These are phyloP conservation scores for Hippocampus barbouri DNA, from an alignment of 2,113 vertebrate genomes.

Conservation along the genomic window DNA sequence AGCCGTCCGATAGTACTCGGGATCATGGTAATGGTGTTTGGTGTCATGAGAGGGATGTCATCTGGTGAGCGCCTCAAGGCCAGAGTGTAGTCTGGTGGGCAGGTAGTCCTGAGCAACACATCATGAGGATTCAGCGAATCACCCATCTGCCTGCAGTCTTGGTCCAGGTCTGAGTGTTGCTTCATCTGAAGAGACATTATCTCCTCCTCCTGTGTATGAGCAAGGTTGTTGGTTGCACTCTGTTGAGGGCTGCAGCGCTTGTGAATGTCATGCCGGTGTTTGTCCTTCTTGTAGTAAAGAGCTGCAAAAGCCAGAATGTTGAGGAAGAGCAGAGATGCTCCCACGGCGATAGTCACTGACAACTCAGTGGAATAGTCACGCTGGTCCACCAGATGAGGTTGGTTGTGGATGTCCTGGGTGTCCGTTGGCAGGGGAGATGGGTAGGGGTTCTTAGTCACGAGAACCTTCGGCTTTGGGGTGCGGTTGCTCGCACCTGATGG, in stretches of 20 bases:
- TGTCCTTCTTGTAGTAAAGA: constrained; percentile 98
- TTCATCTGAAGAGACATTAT: constrained; percentile 99
- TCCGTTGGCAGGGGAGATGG: constrained; percentile 92
- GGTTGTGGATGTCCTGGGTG: constrained; percentile 89
- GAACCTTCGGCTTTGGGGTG: constrained; percentile 84
- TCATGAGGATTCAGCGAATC: constrained; percentile 93
- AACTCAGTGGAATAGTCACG: constrained; percentile 97
- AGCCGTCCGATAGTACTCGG: constrained; percentile 96
- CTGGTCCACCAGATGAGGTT: constrained; percentile 93
- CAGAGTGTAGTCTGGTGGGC: constrained; percentile 97
- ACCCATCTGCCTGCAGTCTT: constrained; percentile 79
- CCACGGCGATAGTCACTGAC: constrained; percentile 95
- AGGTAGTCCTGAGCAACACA: constrained; percentile 95
- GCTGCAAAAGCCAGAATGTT: constrained; percentile 98
- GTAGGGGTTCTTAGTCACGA: constrained; percentile 78
- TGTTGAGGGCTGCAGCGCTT: constrained; percentile 94
- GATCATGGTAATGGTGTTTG: constrained; percentile 99
- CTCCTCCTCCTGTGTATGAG: constrained; percentile 97
- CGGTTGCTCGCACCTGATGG: constrained; percentile 89
- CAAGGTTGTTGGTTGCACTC: constrained; percentile 87
- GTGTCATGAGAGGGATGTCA: constrained; percentile 97
- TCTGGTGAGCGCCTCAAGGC: constrained; percentile 98
- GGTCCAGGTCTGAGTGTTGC: constrained; percentile 96
- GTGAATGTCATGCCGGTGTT: constrained; percentile 92
- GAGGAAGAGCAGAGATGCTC: constrained; percentile 93